Evolutionary conservation across 1,140 invertebrate species (phyloP).

Genomic region (Meloidogyne exigua): DNA sequence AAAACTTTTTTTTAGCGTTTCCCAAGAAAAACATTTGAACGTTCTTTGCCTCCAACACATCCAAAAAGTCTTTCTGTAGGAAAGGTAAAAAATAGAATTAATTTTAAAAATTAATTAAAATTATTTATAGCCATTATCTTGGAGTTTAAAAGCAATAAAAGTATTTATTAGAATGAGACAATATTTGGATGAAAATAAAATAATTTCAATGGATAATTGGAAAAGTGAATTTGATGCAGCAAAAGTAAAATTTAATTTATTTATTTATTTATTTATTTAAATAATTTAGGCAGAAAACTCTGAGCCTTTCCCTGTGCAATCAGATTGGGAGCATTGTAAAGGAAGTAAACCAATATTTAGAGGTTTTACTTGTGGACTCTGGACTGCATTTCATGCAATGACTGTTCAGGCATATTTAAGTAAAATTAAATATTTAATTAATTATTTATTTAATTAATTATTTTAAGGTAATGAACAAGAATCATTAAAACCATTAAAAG

Average conservation of each 20-base stretch:
- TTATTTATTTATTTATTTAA: background rate
- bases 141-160: constrained; percentile 30
- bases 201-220: constrained; percentile 41
- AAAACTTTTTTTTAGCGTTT: constrained; percentile 28
- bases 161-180: constrained; percentile 28
- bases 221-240: constrained; percentile 36
- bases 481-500: constrained; percentile 44
- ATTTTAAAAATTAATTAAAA: background rate
- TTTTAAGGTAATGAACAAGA: background rate
- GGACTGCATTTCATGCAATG: constrained; percentile 89
- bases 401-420: constrained; percentile 76
- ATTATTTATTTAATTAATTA: background rate
- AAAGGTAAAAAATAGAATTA: constrained; percentile 3
- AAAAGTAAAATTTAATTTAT: constrained; percentile 20
- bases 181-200: constrained; percentile 33
- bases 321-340: constrained; percentile 79
- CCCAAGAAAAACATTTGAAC: constrained; percentile 28
- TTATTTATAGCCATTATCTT: constrained; percentile 17
- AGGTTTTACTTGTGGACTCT: constrained; percentile 91
- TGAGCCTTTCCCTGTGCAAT: constrained; percentile 65
- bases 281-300: constrained; percentile 28
- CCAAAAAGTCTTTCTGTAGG: constrained; percentile 30
- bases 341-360: constrained; percentile 74
- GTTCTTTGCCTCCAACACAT: constrained; percentile 4
- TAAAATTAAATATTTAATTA: constrained; percentile 39